These are phyloP conservation scores for Noctua janthina DNA, from an alignment of 2,888 invertebrate species.

Conservation along the genomic window DNA sequence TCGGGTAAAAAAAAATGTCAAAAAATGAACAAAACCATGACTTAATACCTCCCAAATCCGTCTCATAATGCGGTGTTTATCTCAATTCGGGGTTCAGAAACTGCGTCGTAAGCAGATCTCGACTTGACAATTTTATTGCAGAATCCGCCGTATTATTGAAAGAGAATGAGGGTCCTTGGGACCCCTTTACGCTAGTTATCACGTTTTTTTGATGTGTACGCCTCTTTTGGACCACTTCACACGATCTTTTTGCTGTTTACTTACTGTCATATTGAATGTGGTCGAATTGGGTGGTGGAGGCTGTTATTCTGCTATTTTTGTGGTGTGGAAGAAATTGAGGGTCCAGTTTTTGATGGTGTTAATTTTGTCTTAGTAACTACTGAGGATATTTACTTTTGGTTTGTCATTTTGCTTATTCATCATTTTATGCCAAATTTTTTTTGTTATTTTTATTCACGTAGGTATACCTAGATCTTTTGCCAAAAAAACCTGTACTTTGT, in stretches of 20 bases:
- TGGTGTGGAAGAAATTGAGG: neutral
- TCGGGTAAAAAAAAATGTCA: slow-evolving; percentile 5
- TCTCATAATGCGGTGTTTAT: slow-evolving; percentile 63
- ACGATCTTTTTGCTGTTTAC: slow-evolving; percentile 73
- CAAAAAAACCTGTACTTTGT: neutral
- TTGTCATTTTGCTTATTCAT: neutral
- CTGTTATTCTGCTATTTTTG: slow-evolving; percentile 25
- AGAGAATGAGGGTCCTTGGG: slow-evolving; percentile 73
- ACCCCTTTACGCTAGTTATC: slow-evolving; percentile 87
- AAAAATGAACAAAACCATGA: slow-evolving; percentile 3
- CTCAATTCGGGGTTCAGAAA: slow-evolving; percentile 72
- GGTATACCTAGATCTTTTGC: neutral
- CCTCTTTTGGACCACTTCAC: slow-evolving; percentile 78
- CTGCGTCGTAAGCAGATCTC: slow-evolving; percentile 87
- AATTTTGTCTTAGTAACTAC: neutral
- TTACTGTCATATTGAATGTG: slow-evolving; percentile 60
- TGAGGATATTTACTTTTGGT: neutral
- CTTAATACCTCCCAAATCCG: slow-evolving; percentile 59
- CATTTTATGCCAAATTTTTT: neutral
- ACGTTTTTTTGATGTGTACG: slow-evolving; percentile 85
- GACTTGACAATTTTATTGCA: slow-evolving; percentile 86
- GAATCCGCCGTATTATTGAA: slow-evolving; percentile 82
- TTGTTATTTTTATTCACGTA: too few species aligned
- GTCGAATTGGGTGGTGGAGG: slow-evolving; percentile 41
- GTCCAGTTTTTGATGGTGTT: neutral